Conservation (phyloP, 2,113 vertebrate genomes). For the Oncorhynchus mykiss region DNA sequence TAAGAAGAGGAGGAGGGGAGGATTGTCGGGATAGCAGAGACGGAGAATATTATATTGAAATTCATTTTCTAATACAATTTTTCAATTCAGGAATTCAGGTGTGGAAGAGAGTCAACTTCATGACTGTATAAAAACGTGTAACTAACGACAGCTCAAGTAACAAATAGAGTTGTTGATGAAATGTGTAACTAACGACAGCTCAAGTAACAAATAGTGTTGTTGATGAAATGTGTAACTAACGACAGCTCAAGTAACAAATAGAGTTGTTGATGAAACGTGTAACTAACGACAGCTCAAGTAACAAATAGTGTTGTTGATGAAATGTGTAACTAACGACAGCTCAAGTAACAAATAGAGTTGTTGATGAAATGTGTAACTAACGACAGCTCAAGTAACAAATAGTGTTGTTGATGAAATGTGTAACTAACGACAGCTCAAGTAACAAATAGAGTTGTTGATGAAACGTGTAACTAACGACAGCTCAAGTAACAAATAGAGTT, state of each 20-base stretch:
- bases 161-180: background rate
- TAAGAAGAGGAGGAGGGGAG: background rate
- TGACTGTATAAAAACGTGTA: background rate
- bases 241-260: no score
- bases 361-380: background rate
- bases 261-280: no score
- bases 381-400: background rate
- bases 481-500: background rate
- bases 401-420: background rate
- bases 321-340: no score
- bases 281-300: background rate
- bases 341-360: background rate
- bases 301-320: background rate
- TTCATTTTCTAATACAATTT: no score
- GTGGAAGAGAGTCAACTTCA: no score
- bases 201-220: no score
- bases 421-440: background rate
- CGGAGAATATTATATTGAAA: no score
- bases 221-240: no score
- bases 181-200: background rate
- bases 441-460: background rate
- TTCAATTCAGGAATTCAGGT: no score
- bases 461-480: no score
- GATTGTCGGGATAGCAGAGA: no score
- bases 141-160: background rate